phyloP scores from a whole-genome alignment of 1,140 invertebrate genomes.

The Caligus rogercresseyi region DNA sequence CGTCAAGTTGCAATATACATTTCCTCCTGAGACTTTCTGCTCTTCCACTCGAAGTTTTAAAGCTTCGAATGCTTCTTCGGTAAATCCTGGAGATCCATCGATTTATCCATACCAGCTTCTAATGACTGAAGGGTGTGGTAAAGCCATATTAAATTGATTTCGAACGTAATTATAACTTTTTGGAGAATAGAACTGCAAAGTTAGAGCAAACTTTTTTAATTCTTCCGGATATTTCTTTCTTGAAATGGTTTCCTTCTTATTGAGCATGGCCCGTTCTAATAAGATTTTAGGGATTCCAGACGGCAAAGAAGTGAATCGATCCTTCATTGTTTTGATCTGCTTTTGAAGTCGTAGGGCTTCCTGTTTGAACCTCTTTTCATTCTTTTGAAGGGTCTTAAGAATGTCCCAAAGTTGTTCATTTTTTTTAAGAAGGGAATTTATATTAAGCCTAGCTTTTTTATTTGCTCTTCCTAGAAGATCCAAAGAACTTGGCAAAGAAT shows the following conservation, averaged over 20 bases:
- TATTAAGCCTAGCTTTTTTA: background rate
- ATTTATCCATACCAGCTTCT: background rate
- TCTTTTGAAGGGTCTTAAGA: background rate
- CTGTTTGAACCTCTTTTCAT: background rate
- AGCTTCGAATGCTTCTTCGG: background rate
- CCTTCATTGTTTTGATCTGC: background rate
- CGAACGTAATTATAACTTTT: slow-evolving; percentile 10
- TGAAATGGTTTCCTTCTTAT: slow-evolving; percentile 1
- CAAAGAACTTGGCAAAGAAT: background rate
- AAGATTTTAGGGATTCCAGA: background rate
- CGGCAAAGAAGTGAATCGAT: background rate
- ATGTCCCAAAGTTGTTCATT: background rate
- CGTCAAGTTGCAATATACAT: slow-evolving; percentile 24
- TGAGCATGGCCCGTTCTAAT: background rate
- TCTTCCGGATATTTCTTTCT: slow-evolving; percentile 1
- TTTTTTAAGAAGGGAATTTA: background rate
- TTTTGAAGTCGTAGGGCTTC: background rate
- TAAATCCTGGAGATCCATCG: background rate
- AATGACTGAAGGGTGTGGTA: slow-evolving; percentile 1
- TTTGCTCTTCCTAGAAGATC: background rate
- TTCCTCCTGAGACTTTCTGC: background rate
- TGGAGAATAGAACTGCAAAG: slow-evolving; percentile 6
- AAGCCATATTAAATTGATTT: background rate
- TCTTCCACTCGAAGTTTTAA: background rate
- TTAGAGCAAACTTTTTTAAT: slow-evolving; percentile 3